These are phyloP conservation scores for Coenonympha glycerion DNA, from an alignment of 2,888 invertebrate genomes.

Conservation along the genomic window DNA sequence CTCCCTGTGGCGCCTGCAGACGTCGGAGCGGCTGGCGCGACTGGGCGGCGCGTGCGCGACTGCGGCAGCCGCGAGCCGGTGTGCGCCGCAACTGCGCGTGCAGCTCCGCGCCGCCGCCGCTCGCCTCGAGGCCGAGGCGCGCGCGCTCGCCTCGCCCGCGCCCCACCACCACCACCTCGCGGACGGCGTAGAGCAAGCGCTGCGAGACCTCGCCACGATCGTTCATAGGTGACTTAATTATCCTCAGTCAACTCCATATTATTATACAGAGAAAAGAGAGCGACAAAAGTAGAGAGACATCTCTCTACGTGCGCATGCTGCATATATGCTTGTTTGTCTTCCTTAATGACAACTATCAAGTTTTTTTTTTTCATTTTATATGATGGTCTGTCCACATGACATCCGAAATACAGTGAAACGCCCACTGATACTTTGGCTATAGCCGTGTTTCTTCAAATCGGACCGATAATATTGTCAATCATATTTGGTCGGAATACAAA, in stretches of 20 bases:
- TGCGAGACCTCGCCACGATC: conserved; percentile 82
- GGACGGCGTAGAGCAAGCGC: conserved; percentile 44
- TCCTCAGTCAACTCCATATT: too few relatives aligned
- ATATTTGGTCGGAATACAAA: too few relatives aligned
- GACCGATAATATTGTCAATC: too few relatives aligned
- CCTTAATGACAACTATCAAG: too few relatives aligned
- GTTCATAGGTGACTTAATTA: conserved; percentile 76
- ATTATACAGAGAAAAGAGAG: too few relatives aligned
- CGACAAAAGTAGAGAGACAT: not conserved
- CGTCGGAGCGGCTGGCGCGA: conserved; percentile 78
- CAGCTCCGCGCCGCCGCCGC: conserved; percentile 81
- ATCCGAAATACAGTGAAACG: too few relatives aligned
- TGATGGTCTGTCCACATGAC: too few relatives aligned
- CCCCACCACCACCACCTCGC: conserved; percentile 60
- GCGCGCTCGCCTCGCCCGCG: conserved; percentile 46
- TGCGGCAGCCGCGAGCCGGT: conserved; percentile 88
- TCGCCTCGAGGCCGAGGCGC: conserved; percentile 55
- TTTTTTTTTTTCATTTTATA: too few relatives aligned
- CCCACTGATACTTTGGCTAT: too few relatives aligned
- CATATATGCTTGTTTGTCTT: too few relatives aligned
- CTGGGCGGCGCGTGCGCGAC: conserved; percentile 88
- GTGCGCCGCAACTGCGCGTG: conserved; percentile 91
- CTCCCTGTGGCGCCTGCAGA: conserved; percentile 65
- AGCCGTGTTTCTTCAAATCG: too few relatives aligned
- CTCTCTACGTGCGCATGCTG: too few relatives aligned